phyloP scores from a whole-genome alignment of 2,113 vertebrate genomes.

The Lepus americanus region DNA sequence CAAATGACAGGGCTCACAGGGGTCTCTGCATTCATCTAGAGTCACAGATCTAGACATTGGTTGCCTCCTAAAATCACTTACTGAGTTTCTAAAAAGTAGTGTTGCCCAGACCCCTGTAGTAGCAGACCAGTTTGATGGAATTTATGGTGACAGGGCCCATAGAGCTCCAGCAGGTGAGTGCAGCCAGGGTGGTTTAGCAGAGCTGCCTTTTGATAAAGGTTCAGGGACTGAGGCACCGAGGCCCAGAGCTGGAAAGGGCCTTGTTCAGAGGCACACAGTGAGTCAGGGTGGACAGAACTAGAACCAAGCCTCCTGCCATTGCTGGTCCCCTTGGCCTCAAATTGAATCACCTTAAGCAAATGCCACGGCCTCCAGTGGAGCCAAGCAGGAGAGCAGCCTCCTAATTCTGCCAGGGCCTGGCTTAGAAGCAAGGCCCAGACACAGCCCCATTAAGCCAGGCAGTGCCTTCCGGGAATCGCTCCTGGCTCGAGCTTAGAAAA shows the following conservation, averaged over 20 bases:
- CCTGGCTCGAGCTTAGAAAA: conserved; percentile 88
- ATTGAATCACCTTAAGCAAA: conserved; percentile 84
- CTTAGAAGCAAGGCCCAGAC: conserved; percentile 87
- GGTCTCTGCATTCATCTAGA: not conserved
- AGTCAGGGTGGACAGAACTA: not conserved
- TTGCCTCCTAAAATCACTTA: not conserved
- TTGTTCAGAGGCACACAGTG: not conserved
- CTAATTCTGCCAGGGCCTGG: conserved; percentile 82
- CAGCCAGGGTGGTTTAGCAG: not conserved
- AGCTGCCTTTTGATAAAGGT: not conserved
- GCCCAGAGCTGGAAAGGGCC: not conserved
- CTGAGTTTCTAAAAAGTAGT: not conserved
- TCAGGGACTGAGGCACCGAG: not conserved
- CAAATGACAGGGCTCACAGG: not conserved
- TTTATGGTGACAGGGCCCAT: not conserved
- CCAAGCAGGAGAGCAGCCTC: conserved; percentile 68
- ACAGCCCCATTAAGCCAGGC: conserved; percentile 89
- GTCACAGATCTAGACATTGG: not conserved
- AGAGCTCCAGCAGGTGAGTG: not conserved
- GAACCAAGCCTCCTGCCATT: conserved; percentile 1
- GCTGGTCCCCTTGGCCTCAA: conserved; percentile 47
- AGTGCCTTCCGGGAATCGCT: conserved; percentile 89
- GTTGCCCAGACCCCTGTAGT: not conserved
- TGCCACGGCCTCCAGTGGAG: conserved; percentile 37
- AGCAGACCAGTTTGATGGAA: not conserved